Evolutionary conservation across 2,113 vertebrate species (phyloP).

Genomic region (Okapia johnstoni): DNA sequence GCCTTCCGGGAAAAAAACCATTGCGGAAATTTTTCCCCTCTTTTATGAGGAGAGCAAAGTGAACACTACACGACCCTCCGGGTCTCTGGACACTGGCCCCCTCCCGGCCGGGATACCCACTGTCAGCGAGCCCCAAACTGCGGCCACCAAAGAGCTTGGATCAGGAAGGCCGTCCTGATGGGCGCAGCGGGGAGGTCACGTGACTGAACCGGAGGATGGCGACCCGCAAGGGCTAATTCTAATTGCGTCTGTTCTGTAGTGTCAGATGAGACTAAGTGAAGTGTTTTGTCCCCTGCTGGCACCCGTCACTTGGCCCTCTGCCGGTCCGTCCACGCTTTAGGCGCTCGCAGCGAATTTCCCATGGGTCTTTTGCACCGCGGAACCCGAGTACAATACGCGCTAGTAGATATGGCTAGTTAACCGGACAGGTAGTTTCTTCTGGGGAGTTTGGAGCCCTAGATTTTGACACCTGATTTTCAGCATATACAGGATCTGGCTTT

Average conservation of each 20-base stretch:
- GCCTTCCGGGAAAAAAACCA: neutral
- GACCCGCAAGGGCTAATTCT: neutral
- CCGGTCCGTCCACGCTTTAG: accelerated
- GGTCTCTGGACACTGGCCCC: accelerated
- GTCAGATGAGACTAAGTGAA: accelerated
- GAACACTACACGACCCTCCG: accelerated
- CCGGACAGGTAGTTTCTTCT: accelerated
- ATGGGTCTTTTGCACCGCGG: accelerated
- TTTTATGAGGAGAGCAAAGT: accelerated
- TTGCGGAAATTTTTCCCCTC: neutral
- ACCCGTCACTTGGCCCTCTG: accelerated
- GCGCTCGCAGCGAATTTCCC: neutral
- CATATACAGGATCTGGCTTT: neutral
- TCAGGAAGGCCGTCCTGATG: accelerated
- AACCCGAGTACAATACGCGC: neutral
- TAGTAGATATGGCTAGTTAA: accelerated
- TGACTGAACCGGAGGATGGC: accelerated
- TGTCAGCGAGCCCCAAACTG: accelerated
- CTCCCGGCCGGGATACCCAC: accelerated
- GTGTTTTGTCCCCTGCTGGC: accelerated
- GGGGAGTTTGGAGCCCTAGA: accelerated
- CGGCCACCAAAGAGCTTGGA: accelerated
- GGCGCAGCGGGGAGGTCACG: neutral
- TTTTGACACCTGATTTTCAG: neutral
- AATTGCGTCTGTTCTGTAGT: accelerated